Percentiles rank a stretch among this genome's conserved stretches.
Conservation (phyloP, 2,888 invertebrate species). For the Platycheirus rosarum region DNA sequence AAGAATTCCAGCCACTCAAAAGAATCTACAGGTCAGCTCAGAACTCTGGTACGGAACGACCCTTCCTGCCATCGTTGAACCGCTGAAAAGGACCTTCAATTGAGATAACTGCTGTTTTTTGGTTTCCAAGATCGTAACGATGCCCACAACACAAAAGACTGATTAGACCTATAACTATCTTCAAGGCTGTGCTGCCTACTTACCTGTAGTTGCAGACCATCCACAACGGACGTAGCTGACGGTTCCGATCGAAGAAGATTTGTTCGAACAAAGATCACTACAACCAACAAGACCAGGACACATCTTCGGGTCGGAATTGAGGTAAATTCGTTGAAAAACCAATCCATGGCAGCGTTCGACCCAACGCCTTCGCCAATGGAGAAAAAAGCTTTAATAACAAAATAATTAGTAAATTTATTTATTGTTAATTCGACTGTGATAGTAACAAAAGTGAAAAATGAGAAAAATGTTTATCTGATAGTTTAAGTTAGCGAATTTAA, state of each 20-base stretch:
- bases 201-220: constrained; percentile 16
- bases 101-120: constrained; percentile 25
- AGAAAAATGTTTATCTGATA: not conserved
- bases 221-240: constrained; percentile 56
- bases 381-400: constrained; percentile 51
- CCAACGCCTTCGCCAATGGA: constrained; percentile 38
- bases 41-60: constrained; percentile 37
- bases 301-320: constrained; percentile 24
- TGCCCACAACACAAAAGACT: constrained; percentile 55
- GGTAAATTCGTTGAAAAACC: constrained; percentile 56
- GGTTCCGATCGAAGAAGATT: constrained; percentile 48
- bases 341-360: constrained; percentile 18
- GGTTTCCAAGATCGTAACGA: constrained; percentile 47
- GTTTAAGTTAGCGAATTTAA: constrained; percentile 18
- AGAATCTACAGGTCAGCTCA: constrained; percentile 12
- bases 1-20: not conserved
- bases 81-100: constrained; percentile 22
- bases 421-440: constrained; percentile 66
- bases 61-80: constrained; percentile 21
- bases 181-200: constrained; percentile 20
- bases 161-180: constrained; percentile 55
- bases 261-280: constrained; percentile 16
- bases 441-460: constrained; percentile 54
- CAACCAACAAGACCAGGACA: not conserved
- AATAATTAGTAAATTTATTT: constrained; percentile 49